Conservation (phyloP, 2,888 invertebrate genomes). For the Mayetiola destructor region DNA sequence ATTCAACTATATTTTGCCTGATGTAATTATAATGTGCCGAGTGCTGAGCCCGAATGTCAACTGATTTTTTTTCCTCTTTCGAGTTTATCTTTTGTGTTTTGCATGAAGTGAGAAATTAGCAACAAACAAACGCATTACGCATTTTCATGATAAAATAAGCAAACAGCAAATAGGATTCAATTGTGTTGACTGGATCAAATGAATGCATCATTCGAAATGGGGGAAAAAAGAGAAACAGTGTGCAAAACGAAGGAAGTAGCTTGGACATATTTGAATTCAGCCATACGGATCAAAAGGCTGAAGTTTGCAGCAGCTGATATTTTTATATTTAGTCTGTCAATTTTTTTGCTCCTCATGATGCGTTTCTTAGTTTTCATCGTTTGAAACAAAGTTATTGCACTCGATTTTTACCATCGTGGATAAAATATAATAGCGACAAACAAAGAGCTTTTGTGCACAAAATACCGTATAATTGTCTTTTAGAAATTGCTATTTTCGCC, state of each 20-base stretch:
- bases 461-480: constrained; percentile 12
- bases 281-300: too few species aligned
- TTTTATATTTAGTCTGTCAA: too few species aligned
- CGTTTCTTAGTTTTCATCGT: too few species aligned
- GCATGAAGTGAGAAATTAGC: constrained; percentile 7
- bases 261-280: too few species aligned
- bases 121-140: constrained; percentile 9
- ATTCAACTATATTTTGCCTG: too few species aligned
- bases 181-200: too few species aligned
- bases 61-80: not conserved
- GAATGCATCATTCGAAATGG: constrained; percentile 1
- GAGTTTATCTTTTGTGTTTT: not conserved
- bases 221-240: not conserved
- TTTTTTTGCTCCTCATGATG: too few species aligned
- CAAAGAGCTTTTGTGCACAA: constrained; percentile 9
- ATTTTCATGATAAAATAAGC: not conserved
- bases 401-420: constrained; percentile 2
- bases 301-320: too few species aligned
- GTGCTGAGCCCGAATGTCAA: not conserved
- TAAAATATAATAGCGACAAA: constrained; percentile 11
- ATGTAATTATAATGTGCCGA: too few species aligned
- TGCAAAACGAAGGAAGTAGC: not conserved
- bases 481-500: not conserved
- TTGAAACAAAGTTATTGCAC: not conserved
- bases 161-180: not conserved